phyloP scores from a whole-genome alignment of 2,797 vertebrate genomes.

The Poliocrania exsul region DNA sequence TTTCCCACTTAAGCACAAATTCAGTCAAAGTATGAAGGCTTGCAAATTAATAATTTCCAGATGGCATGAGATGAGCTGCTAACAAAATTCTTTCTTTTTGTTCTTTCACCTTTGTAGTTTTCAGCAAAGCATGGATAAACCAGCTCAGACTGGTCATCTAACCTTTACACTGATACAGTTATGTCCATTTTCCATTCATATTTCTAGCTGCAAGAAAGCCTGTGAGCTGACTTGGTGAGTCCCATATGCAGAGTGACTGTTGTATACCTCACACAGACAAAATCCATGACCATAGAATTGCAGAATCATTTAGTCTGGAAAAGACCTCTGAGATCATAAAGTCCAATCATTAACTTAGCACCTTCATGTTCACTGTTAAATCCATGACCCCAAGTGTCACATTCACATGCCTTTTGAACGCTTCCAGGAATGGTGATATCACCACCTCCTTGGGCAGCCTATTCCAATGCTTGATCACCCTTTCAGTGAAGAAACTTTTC shows the following conservation, averaged over 20 bases:
- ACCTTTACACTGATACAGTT: not conserved
- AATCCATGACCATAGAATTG: not conserved
- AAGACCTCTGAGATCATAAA: not conserved
- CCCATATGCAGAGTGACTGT: not conserved
- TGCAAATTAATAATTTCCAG: constrained; percentile 67
- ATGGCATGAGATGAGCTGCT: constrained; percentile 8
- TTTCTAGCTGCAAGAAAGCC: not conserved
- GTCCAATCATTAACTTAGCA: too few species aligned
- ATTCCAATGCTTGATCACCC: not conserved
- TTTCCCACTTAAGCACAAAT: constrained; percentile 31
- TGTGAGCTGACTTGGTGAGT: not conserved
- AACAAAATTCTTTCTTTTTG: not conserved
- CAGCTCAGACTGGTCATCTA: not conserved
- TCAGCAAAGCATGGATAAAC: not conserved
- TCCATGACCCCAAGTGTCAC: not conserved
- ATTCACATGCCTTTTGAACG: not conserved
- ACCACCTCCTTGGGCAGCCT: not conserved
- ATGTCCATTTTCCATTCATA: not conserved
- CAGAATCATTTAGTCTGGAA: not conserved
- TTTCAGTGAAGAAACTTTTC: not conserved
- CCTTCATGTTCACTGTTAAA: not conserved
- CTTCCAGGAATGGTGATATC: not conserved
- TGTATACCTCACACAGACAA: not conserved
- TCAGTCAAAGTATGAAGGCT: constrained; percentile 36
- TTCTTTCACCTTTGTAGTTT: not conserved